Conservation (phyloP, 2,888 invertebrate genomes). For the Patella caerulea region DNA sequence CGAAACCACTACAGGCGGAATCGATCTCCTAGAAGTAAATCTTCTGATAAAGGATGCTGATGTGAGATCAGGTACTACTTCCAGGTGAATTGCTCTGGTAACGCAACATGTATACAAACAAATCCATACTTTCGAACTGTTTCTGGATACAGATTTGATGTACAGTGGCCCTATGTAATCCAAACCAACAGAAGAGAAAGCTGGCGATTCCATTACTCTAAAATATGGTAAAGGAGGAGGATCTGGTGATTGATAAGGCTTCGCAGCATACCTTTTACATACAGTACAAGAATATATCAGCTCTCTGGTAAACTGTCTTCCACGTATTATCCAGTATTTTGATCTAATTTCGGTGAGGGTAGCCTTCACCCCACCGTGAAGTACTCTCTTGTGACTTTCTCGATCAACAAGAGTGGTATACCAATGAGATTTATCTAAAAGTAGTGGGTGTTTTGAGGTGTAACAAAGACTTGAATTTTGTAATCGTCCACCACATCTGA, state of each 20-base stretch:
- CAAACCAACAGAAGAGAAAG: background rate
- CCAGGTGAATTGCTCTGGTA: background rate
- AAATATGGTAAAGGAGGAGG: background rate
- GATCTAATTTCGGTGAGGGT: slow-evolving; percentile 1
- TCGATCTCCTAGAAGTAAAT: background rate
- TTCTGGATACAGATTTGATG: background rate
- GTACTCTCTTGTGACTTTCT: background rate
- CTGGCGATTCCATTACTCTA: background rate
- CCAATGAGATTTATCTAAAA: slow-evolving; percentile 6
- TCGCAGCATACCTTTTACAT: background rate
- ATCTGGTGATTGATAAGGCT: background rate
- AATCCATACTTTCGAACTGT: background rate
- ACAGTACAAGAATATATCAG: background rate
- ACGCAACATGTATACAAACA: background rate
- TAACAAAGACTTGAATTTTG: background rate
- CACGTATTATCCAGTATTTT: slow-evolving; percentile 3
- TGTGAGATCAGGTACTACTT: background rate
- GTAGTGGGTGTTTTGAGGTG: background rate
- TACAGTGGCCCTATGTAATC: background rate
- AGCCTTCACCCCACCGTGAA: background rate
- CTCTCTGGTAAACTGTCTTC: background rate
- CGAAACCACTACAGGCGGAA: background rate
- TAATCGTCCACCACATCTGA: background rate
- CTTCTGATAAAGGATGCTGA: background rate
- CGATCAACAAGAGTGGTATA: background rate